These are phyloP conservation scores for Parnassius apollo DNA, from an alignment of 2,888 invertebrate species.

Conservation along the genomic window DNA sequence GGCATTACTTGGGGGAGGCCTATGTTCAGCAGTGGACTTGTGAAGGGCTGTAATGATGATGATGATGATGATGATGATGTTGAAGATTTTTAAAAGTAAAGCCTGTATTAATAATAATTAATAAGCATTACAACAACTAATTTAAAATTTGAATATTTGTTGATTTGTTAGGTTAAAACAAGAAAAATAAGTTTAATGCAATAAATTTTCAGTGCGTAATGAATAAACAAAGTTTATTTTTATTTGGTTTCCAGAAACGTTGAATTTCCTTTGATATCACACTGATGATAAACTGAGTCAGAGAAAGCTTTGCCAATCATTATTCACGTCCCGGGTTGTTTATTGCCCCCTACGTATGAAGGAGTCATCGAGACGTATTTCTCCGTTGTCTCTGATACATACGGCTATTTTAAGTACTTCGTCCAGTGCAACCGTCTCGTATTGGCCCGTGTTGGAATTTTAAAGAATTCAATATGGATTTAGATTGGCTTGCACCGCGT, in stretches of 20 bases:
- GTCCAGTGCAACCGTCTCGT: constrained; percentile 39
- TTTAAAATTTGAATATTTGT: no score
- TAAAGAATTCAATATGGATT: neutral
- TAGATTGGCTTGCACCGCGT: neutral
- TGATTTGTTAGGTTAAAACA: no score
- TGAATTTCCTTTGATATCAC: constrained; percentile 18
- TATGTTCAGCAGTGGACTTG: no score
- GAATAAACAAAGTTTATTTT: constrained; percentile 17
- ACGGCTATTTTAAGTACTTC: constrained; percentile 56
- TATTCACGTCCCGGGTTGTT: constrained; percentile 61
- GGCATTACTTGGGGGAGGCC: no score
- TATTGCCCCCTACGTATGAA: constrained; percentile 53
- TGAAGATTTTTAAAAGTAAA: no score
- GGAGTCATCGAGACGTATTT: constrained; percentile 61
- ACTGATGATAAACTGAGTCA: constrained; percentile 43
- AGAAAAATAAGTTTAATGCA: no score
- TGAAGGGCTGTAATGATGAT: no score
- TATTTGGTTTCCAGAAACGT: constrained; percentile 21
- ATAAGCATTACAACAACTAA: no score
- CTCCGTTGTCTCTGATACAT: constrained; percentile 62
- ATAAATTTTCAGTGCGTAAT: no score
- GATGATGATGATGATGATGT: no score
- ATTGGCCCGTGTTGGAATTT: constrained; percentile 41
- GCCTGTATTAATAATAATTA: no score
- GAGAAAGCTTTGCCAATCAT: constrained; percentile 63